phyloP scores from a whole-genome alignment of 2,113 vertebrate species.

The Motacilla alba region DNA sequence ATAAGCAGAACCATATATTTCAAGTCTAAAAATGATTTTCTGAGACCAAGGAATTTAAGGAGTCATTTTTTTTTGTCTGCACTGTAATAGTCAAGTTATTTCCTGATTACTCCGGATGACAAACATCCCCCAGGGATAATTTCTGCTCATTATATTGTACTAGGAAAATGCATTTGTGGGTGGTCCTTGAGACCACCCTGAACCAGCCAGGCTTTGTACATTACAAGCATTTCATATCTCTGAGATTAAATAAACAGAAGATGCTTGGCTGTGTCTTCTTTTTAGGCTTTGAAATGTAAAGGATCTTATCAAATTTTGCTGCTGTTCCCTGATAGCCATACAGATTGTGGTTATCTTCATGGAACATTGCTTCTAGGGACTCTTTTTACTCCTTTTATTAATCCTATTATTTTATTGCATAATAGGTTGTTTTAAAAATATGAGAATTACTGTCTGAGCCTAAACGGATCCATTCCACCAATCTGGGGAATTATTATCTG shows the following conservation, averaged over 20 bases:
- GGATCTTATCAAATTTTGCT: not conserved
- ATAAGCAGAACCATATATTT: not conserved
- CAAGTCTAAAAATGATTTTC: not conserved
- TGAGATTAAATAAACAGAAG: not conserved
- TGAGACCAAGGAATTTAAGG: not conserved
- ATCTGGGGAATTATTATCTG: not conserved
- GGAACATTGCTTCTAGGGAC: not conserved
- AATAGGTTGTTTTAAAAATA: not conserved
- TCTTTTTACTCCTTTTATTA: not conserved
- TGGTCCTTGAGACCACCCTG: not conserved
- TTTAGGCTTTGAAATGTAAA: not conserved
- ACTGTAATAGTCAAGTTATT: not conserved
- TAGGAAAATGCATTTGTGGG: not conserved
- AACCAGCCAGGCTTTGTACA: not conserved
- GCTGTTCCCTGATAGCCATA: fast-evolving
- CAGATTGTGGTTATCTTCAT: not conserved
- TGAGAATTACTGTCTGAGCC: not conserved
- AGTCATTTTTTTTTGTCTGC: not conserved
- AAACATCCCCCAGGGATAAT: not conserved
- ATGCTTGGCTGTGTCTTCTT: not conserved
- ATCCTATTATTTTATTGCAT: not conserved
- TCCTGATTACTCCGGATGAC: not conserved
- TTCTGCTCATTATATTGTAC: not conserved
- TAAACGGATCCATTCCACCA: too few species aligned
- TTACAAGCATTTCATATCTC: not conserved